These are phyloP conservation scores for Diogma glabrata DNA, from an alignment of 2,888 invertebrate species.

Conservation along the genomic window DNA sequence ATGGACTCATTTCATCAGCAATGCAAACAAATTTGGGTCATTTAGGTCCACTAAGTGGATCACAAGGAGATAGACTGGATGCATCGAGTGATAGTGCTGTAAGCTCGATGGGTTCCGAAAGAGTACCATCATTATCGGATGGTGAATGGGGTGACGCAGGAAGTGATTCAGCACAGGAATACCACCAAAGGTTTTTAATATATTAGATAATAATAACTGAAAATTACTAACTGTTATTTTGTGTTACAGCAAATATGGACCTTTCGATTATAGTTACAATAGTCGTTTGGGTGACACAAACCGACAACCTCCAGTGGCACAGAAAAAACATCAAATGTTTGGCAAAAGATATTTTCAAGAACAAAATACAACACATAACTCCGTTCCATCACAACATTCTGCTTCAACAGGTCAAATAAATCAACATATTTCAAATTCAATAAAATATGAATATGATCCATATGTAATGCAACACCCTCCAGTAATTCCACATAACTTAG, in stretches of 20 bases:
- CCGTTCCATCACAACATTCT: constrained; percentile 16
- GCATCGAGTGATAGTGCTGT: constrained; percentile 86
- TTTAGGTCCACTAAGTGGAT: constrained; percentile 25
- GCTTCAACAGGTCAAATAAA: constrained; percentile 20
- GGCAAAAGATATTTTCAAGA: constrained; percentile 77
- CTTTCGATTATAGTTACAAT: constrained; percentile 60
- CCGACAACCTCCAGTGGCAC: constrained; percentile 55
- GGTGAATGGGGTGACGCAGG: constrained; percentile 85
- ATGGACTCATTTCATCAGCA: constrained; percentile 13
- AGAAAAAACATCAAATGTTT: constrained; percentile 89
- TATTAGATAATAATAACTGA: too few species aligned
- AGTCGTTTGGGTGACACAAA: constrained; percentile 42
- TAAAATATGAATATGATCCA: constrained; percentile 48
- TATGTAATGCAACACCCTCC: constrained; percentile 30
- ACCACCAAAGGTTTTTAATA: too few species aligned
- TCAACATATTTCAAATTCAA: constrained; percentile 26
- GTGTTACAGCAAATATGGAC: constrained; percentile 54
- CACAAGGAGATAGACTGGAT: constrained; percentile 54
- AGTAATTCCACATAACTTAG: constrained; percentile 26
- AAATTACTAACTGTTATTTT: too few species aligned
- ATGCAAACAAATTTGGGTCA: constrained; percentile 19
- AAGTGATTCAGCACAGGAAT: constrained; percentile 75
- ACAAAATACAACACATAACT: constrained; percentile 22
- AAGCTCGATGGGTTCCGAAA: constrained; percentile 85
- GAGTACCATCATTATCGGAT: constrained; percentile 78